Conservation (phyloP, 2,888 invertebrate species). For the Nemoura dubitans region DNA sequence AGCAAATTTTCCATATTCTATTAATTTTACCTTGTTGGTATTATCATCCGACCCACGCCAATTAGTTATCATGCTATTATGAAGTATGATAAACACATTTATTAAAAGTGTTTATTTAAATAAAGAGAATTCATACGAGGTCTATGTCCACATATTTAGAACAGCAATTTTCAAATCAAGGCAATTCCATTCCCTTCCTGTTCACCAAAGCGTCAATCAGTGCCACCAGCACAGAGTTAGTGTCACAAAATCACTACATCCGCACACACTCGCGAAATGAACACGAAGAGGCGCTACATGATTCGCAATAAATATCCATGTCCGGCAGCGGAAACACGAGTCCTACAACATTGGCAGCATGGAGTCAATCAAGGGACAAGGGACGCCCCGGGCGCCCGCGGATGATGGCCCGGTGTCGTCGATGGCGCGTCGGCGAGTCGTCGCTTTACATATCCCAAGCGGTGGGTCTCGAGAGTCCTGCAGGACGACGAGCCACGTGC, state of each 20-base stretch:
- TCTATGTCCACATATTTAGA: not conserved
- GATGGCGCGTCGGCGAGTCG: not conserved
- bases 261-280: not conserved
- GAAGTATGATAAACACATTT: too few species aligned
- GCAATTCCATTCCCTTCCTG: not conserved
- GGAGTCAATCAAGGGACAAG: not conserved
- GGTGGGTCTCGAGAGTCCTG: too few species aligned
- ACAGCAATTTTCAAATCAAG: not conserved
- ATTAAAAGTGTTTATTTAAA: too few species aligned
- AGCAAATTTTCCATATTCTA: too few species aligned
- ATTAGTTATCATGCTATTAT: too few species aligned
- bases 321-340: not conserved
- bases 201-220: not conserved
- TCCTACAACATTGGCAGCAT: too few species aligned
- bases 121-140: too few species aligned
- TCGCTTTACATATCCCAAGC: not conserved
- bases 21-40: too few species aligned
- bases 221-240: not conserved
- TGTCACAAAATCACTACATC: not conserved
- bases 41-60: too few species aligned
- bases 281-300: not conserved
- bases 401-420: not conserved
- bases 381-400: not conserved
- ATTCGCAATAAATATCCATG: not conserved
- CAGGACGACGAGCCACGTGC: not conserved